Base-by-base conservation (phyloP, 2,113 vertebrate genomes). In the Opisthocomus hoazin region DNA sequence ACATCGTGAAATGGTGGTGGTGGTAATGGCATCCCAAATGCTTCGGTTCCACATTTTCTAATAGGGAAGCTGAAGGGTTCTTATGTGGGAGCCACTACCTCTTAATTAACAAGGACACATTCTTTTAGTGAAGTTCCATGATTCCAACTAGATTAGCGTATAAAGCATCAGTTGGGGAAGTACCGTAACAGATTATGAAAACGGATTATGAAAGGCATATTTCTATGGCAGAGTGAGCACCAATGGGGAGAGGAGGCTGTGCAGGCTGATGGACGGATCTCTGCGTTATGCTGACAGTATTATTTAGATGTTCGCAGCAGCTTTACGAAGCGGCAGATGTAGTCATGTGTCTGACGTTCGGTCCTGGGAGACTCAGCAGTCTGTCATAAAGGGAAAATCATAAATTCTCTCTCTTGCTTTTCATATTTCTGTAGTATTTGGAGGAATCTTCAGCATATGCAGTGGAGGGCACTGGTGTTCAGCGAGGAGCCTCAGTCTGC, bases 391-490 rank as follows among this genome's bases (percentile, higher is more conserved):
- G 80, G 82, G 66, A 87, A 63, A 80, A 94, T 93, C 58, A 93
- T 57, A 41, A 81, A 92, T 95, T 68, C 58, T 85, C 73, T 86
- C 48, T 79, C 37, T 66, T 74, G 23, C n/a, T 64, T 84, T 87
- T 91, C 50, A 36, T 60, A 6, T 46, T 73, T 32, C 53, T 77
- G 22, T 74, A 32, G 37, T 41, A 16, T 45, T 73, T 34, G 53
- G 84, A 61, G 58, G 83, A 75, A 51, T 95, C 73, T 93, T 65
- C 77, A 37, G 63, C 20, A 0, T 29, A 32, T 9, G 9, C 79
- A 12, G 91, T 32, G 92, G 78, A 85, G 88, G 94, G 90, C 93
- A 92, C 76, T 96, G 89, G 83, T 97, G 95, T 90, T 97, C 76
- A 92, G 94, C 66, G 75, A 93, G 93, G 89, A 95, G 57, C 81